Base-by-base conservation (phyloP, 1,140 invertebrate species). In the Cepaea nemoralis region DNA sequence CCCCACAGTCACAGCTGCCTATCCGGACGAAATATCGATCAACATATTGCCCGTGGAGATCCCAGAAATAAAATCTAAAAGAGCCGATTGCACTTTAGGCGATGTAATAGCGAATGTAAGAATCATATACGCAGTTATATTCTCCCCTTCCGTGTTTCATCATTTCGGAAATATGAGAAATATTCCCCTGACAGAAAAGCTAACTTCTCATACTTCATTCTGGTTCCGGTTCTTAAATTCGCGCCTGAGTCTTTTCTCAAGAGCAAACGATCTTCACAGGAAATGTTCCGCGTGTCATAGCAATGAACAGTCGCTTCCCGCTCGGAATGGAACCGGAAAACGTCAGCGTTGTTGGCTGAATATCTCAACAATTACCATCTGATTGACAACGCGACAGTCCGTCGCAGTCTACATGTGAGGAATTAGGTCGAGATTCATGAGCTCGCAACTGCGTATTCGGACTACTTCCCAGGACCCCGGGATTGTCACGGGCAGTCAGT, bases 261-360 rank as follows among this genome's bases (percentile, higher is more conserved):
- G 35, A 37, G 69, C 69, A 70, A 8, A 37, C 35, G 69, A 1
- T 2, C 12, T 40, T 22, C 2, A 70, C 69, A 70, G 69, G 69
- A 70, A 70, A 42, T 40, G 37, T 8, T 39, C 69, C 69, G 19
- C 27, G 69, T 40, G 69, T 70, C 69, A 70, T n/a, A 42, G 69
- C 35, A 42, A 70, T 24, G 69, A 12, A 8, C 12, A 40, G 69
- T 70, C 69, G 69, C 27, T 70, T 70, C 69, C 19, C 35, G 69
- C n/a, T n/a, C 69, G 69, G 69, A 70, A 70, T 70, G 69, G 69
- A 70, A 70, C 69, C 69, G 69, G 69, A 70, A 70, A 24, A 40
- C 35, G 69, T 70, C 22, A n/a, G 40, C 3, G 35, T 40, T n/a
- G 35, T 19, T 5, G 69, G 69, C 69, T 70, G 69, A 42, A 70